A percentile compares a stretch with the other conserved stretches of the same genome.
Conservation (phyloP, 92 coral and sea anemone genomes). For the Porites evermanni region DNA sequence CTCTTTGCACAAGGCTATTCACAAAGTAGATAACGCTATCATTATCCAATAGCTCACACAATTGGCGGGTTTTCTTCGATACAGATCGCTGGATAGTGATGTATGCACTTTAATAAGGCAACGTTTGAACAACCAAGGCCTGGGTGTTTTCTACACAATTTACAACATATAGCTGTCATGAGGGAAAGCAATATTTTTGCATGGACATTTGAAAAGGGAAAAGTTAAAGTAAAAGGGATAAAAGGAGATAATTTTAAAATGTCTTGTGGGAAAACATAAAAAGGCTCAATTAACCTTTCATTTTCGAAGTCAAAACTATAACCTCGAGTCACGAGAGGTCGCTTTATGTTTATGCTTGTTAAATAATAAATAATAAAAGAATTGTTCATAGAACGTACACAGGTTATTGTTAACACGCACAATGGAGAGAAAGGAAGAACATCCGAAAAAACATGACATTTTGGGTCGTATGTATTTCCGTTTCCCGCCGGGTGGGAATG, state of each 20-base stretch:
- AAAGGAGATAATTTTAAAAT: background rate
- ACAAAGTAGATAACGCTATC: no score
- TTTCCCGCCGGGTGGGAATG: conserved; percentile 17
- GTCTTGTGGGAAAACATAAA: background rate
- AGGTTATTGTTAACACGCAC: background rate
- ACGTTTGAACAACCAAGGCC: no score
- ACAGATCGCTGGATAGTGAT: no score
- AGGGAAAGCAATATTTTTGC: background rate
- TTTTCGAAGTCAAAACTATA: background rate
- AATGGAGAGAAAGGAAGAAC: background rate
- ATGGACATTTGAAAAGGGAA: background rate
- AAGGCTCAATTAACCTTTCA: background rate
- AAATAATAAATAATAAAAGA: background rate
- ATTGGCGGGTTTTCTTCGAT: no score
- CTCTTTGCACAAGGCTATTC: no score
- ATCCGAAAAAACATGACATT: background rate
- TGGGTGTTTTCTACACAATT: background rate
- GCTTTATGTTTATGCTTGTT: background rate
- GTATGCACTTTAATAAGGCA: no score
- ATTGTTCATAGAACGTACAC: background rate
- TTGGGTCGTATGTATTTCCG: background rate
- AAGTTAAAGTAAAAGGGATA: background rate
- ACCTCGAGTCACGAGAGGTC: background rate
- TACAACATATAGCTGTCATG: background rate
- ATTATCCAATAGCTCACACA: no score